Percentiles rank a stretch among this genome's conserved stretches.
These are phyloP conservation scores for Hydractinia echinata DNA, from an alignment of 30 jellyfish, hydroid and myxozoan species.

Conservation along the genomic window DNA sequence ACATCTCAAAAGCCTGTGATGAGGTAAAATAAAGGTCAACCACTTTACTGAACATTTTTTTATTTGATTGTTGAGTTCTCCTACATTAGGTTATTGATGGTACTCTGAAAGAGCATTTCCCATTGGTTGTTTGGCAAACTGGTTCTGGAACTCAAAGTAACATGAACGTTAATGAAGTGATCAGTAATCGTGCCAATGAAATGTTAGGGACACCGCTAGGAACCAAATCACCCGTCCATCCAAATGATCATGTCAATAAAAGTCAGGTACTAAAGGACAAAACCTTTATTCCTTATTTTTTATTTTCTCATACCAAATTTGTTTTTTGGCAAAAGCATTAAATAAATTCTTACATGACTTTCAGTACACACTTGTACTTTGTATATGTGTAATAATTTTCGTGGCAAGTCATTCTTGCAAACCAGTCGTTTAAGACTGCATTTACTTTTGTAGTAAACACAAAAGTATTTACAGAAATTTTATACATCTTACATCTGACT, in stretches of 20 bases:
- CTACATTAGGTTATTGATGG: slow-evolving; percentile 63
- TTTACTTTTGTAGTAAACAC: too few relatives aligned
- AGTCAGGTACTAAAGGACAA: slow-evolving; percentile 63
- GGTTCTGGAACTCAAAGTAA: slow-evolving; percentile 99
- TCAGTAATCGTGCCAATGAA: slow-evolving; percentile 95
- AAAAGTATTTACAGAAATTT: too few relatives aligned
- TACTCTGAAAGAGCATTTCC: slow-evolving; percentile 76
- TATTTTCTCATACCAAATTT: too few relatives aligned
- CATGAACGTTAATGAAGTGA: slow-evolving; percentile 97
- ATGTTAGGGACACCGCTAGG: slow-evolving; percentile 94
- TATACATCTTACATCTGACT: background rate
- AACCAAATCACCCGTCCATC: slow-evolving; percentile 94
- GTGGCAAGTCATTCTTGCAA: too few relatives aligned
- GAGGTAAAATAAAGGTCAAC: slow-evolving; percentile 55
- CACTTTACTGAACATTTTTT: background rate
- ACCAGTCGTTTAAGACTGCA: too few relatives aligned
- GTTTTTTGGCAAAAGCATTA: too few relatives aligned
- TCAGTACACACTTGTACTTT: too few relatives aligned
- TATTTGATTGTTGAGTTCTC: background rate
- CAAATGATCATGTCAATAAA: slow-evolving; percentile 98
- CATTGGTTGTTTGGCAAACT: slow-evolving; percentile 97
- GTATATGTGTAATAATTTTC: too few relatives aligned
- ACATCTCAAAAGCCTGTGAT: slow-evolving; percentile 85
- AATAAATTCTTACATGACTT: too few relatives aligned
- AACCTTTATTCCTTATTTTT: too few relatives aligned